Evolutionary conservation across 2,113 vertebrate species (phyloP).

Genomic region (Gasterosteus nipponicus): DNA sequence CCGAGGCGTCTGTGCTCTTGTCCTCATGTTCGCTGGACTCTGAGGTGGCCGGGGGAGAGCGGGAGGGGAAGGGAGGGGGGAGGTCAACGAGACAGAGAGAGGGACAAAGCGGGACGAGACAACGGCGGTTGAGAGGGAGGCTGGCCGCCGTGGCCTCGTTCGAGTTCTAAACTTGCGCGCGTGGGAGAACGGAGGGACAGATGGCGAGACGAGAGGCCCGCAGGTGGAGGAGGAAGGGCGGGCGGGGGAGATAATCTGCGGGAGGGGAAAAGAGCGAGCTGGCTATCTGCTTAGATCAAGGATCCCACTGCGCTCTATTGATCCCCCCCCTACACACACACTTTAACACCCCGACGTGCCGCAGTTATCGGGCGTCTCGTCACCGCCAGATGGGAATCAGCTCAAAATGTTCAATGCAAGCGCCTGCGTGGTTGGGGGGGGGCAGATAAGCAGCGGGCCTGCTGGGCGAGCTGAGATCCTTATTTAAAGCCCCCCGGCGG

Average conservation of each 20-base stretch:
- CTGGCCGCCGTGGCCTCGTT: slow-evolving; percentile 63
- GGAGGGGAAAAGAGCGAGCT: slow-evolving; percentile 45
- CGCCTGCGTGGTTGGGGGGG: no score
- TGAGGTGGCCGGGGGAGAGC: slow-evolving; percentile 69
- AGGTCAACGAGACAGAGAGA: slow-evolving; percentile 57
- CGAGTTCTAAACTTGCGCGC: slow-evolving; percentile 53
- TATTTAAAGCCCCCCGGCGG: background rate
- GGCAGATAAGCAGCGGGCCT: background rate
- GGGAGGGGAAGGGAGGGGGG: slow-evolving; percentile 22
- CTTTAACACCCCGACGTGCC: slow-evolving; percentile 23
- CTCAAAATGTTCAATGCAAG: background rate
- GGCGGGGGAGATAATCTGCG: slow-evolving; percentile 63
- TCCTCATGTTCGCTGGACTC: slow-evolving; percentile 98
- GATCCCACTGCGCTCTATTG: slow-evolving; percentile 60
- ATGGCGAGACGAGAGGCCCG: slow-evolving; percentile 33
- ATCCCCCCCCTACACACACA: slow-evolving; percentile 53
- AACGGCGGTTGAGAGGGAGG: slow-evolving; percentile 43
- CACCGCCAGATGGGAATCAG: background rate
- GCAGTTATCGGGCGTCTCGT: slow-evolving; percentile 2
- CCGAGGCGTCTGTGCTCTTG: slow-evolving; percentile 88
- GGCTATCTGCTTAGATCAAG: slow-evolving; percentile 72
- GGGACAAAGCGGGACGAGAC: slow-evolving; percentile 50
- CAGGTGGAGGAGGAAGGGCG: slow-evolving; percentile 34
- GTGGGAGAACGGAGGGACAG: slow-evolving; percentile 20
- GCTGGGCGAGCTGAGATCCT: background rate